A percentile compares a stretch with the other conserved stretches of the same genome.
Evolutionary conservation across 2,797 vertebrate species (phyloP).

Genomic region (Lerista edwardsae): DNA sequence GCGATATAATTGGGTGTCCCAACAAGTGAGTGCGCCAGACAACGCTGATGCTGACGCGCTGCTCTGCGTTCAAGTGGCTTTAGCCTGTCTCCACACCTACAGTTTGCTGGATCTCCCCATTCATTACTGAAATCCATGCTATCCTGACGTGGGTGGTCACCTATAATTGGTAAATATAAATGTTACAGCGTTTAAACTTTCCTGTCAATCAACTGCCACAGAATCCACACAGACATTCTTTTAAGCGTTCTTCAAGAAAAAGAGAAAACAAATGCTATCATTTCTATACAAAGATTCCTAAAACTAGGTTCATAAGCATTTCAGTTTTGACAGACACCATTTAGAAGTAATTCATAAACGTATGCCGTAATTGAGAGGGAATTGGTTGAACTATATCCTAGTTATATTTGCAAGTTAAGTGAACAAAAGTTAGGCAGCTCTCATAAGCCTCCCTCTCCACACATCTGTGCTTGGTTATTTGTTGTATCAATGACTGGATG

Average conservation of each 20-base stretch:
- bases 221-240: background rate
- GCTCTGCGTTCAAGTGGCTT: slow-evolving; percentile 94
- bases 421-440: background rate
- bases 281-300: slow-evolving; percentile 32
- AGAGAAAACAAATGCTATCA: background rate
- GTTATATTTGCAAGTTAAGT: background rate
- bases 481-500: background rate
- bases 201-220: rapidly evolving
- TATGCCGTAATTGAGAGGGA: background rate
- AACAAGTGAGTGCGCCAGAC: slow-evolving; percentile 94
- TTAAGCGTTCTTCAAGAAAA: background rate
- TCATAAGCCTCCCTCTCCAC: background rate
- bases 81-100: slow-evolving; percentile 91
- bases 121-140: slow-evolving; percentile 99
- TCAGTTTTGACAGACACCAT: background rate
- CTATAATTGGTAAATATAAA: slow-evolving; percentile 66
- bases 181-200: background rate
- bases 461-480: background rate
- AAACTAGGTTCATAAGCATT: background rate
- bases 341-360: background rate
- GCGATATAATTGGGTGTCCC: slow-evolving; percentile 98
- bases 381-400: background rate
- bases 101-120: slow-evolving; percentile 93
- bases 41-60: slow-evolving; percentile 94
- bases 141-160: slow-evolving; percentile 94